Evolutionary conservation across 35 echinoderm and acorn worm species (phyloP).

Genomic region (Eucidaris tribuloides): DNA sequence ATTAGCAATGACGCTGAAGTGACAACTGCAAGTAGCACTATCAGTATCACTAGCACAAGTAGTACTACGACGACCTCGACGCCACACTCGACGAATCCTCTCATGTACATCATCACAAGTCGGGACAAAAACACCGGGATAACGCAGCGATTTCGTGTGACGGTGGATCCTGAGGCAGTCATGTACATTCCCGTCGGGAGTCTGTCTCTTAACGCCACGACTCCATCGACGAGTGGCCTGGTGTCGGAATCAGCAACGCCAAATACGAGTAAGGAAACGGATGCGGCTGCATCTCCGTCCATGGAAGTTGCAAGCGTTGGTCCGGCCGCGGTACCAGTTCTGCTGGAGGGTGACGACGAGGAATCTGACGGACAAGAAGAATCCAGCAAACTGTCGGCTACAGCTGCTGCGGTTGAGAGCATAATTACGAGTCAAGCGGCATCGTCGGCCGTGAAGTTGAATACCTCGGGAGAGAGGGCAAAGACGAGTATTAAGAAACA

Average conservation of each 20-base stretch:
- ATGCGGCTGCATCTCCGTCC: not conserved
- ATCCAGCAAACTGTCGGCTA: too few species aligned
- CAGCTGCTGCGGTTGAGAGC: too few species aligned
- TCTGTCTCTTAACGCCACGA: not conserved
- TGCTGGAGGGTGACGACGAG: not conserved
- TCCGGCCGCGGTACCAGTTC: too few species aligned
- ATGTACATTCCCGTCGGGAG: constrained; percentile 30
- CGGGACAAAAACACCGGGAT: constrained; percentile 50
- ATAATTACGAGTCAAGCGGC: too few species aligned
- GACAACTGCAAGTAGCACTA: not conserved
- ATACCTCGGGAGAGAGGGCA: too few species aligned
- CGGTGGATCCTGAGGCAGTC: constrained; percentile 52
- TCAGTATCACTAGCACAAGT: not conserved
- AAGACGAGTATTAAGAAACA: too few species aligned
- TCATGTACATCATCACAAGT: constrained; percentile 59
- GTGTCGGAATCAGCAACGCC: too few species aligned
- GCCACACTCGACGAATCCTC: not conserved
- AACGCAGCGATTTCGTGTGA: constrained; percentile 42
- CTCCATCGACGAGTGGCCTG: not conserved
- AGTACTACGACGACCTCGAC: not conserved
- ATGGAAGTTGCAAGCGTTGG: not conserved
- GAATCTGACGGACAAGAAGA: too few species aligned
- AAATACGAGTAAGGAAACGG: too few species aligned
- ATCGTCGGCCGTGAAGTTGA: too few species aligned
- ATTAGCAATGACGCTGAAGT: not conserved